A percentile compares a stretch with the other conserved stretches of the same genome.
phyloP scores from a whole-genome alignment of 2,888 invertebrate genomes.

The Diplolepis rosae region DNA sequence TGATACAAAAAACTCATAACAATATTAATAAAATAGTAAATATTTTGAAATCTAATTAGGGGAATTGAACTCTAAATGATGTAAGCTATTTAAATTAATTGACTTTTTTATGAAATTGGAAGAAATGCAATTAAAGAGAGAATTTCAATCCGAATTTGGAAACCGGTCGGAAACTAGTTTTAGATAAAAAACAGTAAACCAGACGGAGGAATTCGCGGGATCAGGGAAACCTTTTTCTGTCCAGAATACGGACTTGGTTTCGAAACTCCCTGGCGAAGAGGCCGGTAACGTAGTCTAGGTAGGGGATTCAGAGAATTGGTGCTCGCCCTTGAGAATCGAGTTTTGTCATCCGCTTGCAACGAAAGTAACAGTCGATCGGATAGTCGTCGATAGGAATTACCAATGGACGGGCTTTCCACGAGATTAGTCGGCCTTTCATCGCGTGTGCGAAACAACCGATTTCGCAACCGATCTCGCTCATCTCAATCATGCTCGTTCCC shows the following conservation, averaged over 20 bases:
- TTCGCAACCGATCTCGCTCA: conserved; percentile 1
- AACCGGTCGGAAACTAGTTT: background rate
- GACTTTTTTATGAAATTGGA: background rate
- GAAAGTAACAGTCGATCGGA: conserved; percentile 25
- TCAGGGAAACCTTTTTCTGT: conserved; percentile 17
- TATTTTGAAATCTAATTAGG: background rate
- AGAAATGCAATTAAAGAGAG: background rate
- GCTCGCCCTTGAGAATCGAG: conserved; percentile 43
- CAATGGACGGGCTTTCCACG: conserved; percentile 49
- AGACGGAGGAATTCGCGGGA: background rate
- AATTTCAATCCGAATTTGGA: background rate
- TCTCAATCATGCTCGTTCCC: background rate
- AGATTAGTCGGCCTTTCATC: conserved; percentile 16
- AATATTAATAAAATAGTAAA: background rate
- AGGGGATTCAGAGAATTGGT: conserved; percentile 41
- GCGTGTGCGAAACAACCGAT: background rate
- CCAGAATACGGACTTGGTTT: conserved; percentile 27
- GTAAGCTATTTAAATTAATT: background rate
- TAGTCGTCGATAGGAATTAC: conserved; percentile 40
- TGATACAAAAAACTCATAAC: background rate
- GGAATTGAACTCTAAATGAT: background rate
- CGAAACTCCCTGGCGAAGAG: conserved; percentile 26
- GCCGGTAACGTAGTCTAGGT: conserved; percentile 7
- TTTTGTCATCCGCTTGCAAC: conserved; percentile 46
- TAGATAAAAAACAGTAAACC: background rate